Evolutionary conservation across 2,888 invertebrate species (phyloP).

Genomic region (Parnassius mnemosyne): DNA sequence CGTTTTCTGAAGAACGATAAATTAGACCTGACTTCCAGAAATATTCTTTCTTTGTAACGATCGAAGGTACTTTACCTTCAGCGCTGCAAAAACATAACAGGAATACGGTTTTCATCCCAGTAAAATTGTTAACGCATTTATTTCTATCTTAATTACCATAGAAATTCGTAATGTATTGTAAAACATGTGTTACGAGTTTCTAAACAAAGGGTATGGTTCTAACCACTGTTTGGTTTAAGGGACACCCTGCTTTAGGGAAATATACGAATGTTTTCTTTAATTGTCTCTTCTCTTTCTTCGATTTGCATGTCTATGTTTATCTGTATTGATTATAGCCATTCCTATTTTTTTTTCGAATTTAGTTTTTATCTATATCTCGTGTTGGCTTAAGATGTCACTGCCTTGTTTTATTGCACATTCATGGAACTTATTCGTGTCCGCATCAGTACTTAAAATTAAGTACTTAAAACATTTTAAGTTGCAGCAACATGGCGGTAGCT

Average conservation of each 20-base stretch:
- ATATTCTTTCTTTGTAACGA: not conserved
- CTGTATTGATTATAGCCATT: conserved; percentile 58
- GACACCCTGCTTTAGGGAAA: conserved; percentile 38
- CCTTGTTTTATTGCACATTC: conserved; percentile 41
- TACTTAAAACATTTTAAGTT: conserved; percentile 18
- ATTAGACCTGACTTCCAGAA: not conserved
- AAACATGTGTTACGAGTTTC: conserved; percentile 32
- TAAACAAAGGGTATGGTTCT: conserved; percentile 51
- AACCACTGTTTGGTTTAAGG: conserved; percentile 56
- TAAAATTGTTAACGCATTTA: conserved; percentile 54
- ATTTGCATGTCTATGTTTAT: conserved; percentile 44
- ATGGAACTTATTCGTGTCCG: conserved; percentile 31
- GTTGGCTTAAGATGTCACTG: conserved; percentile 43
- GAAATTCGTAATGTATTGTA: conserved; percentile 37
- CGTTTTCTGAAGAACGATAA: not conserved
- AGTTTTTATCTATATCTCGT: conserved; percentile 43
- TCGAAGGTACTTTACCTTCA: conserved; percentile 19
- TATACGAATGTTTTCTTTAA: conserved; percentile 15
- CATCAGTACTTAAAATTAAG: conserved; percentile 22
- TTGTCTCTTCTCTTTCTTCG: conserved; percentile 15
- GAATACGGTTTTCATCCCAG: conserved; percentile 46
- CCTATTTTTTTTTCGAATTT: conserved; percentile 70
- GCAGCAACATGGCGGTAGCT: not conserved
- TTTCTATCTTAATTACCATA: conserved; percentile 50
- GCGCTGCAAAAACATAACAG: conserved; percentile 39